Percentiles rank a stretch among this genome's conserved stretches.
Conservation (phyloP, 2,797 vertebrate species). For the Takifugu rubripes region DNA sequence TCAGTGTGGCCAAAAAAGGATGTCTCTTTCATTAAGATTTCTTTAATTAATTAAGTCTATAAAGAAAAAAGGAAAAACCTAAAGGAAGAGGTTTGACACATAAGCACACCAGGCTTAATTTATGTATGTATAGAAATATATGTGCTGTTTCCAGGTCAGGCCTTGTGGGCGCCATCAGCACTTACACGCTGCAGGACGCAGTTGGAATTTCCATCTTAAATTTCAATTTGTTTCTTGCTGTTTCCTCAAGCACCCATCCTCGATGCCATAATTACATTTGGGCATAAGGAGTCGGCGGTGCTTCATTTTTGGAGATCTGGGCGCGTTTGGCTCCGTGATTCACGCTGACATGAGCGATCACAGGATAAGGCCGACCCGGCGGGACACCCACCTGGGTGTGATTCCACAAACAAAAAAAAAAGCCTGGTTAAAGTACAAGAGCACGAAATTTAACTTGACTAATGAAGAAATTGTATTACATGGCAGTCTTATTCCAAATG, state of each 20-base stretch:
- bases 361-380: constrained; percentile 47
- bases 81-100: background rate
- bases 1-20: no score
- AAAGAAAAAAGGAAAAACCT: background rate
- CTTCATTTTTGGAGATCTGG: constrained; percentile 65
- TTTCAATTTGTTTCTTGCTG: constrained; percentile 69
- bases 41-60: no score
- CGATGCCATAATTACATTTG: constrained; percentile 69
- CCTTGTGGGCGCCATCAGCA: constrained; percentile 50
- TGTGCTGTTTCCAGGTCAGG: constrained; percentile 18
- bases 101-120: no score
- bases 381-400: constrained; percentile 66
- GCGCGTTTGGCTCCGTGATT: constrained; percentile 36
- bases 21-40: no score
- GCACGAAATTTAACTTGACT: constrained; percentile 65
- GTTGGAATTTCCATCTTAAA: constrained; percentile 65
- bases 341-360: constrained; percentile 40
- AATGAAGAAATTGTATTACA: constrained; percentile 69
- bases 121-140: constrained; percentile 3
- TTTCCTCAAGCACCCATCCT: constrained; percentile 61
- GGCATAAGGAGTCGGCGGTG: constrained; percentile 56
- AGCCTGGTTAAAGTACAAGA: constrained; percentile 60
- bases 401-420: constrained; percentile 61
- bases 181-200: constrained; percentile 60
- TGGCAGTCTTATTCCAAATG: constrained; percentile 68